These are phyloP conservation scores for Lottia scabra DNA, from an alignment of 2,888 invertebrate genomes.

Conservation along the genomic window DNA sequence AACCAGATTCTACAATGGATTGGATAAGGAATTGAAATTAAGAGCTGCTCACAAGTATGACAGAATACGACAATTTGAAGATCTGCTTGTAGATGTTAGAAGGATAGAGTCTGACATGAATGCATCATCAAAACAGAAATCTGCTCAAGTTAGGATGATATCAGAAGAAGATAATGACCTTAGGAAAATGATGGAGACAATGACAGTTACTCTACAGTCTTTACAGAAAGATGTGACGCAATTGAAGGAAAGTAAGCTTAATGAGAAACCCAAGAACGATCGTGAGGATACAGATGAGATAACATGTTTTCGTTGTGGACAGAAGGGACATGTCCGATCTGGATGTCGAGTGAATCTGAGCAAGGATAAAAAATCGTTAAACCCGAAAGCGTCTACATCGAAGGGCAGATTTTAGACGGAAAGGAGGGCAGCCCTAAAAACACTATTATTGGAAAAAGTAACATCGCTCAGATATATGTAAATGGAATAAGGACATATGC, in stretches of 20 bases:
- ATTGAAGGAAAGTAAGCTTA: too few relatives aligned
- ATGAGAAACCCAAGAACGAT: too few relatives aligned
- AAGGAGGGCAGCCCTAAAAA: background rate
- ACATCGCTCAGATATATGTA: background rate
- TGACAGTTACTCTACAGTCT: too few relatives aligned
- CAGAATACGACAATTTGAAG: background rate
- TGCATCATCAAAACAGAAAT: too few relatives aligned
- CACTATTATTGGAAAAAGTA: background rate
- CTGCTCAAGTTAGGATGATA: too few relatives aligned
- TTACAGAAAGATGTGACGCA: too few relatives aligned
- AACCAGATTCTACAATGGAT: slow-evolving; percentile 11
- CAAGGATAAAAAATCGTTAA: background rate
- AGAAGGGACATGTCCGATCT: background rate
- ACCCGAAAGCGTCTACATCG: background rate
- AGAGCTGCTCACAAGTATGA: slow-evolving; percentile 14
- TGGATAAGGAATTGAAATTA: background rate
- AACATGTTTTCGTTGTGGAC: background rate
- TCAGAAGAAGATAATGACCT: too few relatives aligned
- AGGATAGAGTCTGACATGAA: background rate
- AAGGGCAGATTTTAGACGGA: background rate
- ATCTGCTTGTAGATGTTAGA: background rate
- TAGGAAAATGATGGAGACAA: too few relatives aligned
- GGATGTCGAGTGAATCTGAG: background rate
- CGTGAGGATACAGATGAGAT: background rate
- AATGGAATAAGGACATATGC: background rate